Percentiles rank a stretch among this genome's conserved stretches.
Conservation (phyloP, 2,113 vertebrate species). For the Odobenus rosmarus region DNA sequence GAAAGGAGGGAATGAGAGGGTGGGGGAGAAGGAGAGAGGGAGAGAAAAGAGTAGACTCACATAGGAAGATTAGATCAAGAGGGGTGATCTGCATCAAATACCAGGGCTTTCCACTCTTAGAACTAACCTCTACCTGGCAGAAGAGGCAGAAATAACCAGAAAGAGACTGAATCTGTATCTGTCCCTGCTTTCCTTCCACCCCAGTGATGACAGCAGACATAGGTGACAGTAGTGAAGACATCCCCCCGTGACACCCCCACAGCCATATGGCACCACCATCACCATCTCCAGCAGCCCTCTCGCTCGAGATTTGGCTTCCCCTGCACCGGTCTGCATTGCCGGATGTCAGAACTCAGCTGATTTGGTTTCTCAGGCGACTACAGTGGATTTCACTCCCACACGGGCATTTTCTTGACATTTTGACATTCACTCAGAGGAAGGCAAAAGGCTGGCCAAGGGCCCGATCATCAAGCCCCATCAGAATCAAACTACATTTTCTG, state of each 20-base stretch:
- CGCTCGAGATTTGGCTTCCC: accelerated
- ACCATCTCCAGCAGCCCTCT: too few relatives aligned
- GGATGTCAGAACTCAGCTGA: not conserved
- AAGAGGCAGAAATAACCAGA: not conserved
- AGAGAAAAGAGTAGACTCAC: not conserved
- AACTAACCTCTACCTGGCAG: not conserved
- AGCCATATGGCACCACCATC: not conserved
- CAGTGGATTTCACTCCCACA: conserved; percentile 31
- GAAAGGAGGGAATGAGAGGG: not conserved
- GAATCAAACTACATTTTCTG: conserved; percentile 84
- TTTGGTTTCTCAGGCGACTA: not conserved
- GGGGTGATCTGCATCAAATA: not conserved
- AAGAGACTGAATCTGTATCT: not conserved
- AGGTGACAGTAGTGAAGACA: not conserved
- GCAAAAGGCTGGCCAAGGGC: conserved; percentile 71
- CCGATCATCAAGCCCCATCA: conserved; percentile 76
- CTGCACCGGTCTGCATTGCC: not conserved
- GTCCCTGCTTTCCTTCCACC: not conserved
- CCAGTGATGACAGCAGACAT: not conserved
- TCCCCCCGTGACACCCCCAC: not conserved
- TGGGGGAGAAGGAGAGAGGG: not conserved
- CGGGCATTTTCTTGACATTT: conserved; percentile 75
- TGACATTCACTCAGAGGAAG: conserved; percentile 72
- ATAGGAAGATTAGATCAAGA: not conserved
- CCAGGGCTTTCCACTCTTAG: not conserved